Conservation (phyloP, 2,888 invertebrate species). For the Eupithecia exiguata region DNA sequence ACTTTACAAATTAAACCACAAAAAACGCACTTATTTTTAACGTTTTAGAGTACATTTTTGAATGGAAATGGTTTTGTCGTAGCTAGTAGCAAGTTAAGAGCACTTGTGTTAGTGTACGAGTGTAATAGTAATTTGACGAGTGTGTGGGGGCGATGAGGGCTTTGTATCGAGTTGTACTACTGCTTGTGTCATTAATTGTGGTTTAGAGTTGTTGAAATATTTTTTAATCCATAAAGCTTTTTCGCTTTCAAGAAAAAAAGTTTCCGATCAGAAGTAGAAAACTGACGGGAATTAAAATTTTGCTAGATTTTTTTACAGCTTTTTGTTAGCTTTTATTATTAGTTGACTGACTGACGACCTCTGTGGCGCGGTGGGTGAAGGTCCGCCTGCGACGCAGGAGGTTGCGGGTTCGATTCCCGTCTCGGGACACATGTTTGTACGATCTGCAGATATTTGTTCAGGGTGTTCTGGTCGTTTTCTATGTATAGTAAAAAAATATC, state of each 20-base stretch:
- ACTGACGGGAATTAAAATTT: background rate
- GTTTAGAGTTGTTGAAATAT: background rate
- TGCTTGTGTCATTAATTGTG: conserved; percentile 10
- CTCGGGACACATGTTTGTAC: no score
- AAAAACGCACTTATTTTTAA: background rate
- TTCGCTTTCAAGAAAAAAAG: no score
- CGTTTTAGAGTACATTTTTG: background rate
- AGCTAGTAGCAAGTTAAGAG: conserved; percentile 24
- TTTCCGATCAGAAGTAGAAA: background rate
- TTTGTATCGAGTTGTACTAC: conserved; percentile 16
- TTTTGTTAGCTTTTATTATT: background rate
- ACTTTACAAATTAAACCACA: background rate
- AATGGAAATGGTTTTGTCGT: background rate
- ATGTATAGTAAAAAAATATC: no score
- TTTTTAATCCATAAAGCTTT: background rate
- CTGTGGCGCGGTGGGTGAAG: no score
- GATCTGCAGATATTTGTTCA: no score
- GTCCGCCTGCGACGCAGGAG: no score
- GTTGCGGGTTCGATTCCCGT: no score
- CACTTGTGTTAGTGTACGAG: conserved; percentile 12
- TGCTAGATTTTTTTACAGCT: background rate
- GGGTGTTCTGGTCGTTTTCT: no score
- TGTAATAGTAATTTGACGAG: conserved; percentile 20
- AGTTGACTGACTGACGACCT: no score
- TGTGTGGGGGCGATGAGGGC: conserved; percentile 9